Evolutionary conservation across 2,888 invertebrate genomes (phyloP).

Genomic region (Drosophila testacea): DNA sequence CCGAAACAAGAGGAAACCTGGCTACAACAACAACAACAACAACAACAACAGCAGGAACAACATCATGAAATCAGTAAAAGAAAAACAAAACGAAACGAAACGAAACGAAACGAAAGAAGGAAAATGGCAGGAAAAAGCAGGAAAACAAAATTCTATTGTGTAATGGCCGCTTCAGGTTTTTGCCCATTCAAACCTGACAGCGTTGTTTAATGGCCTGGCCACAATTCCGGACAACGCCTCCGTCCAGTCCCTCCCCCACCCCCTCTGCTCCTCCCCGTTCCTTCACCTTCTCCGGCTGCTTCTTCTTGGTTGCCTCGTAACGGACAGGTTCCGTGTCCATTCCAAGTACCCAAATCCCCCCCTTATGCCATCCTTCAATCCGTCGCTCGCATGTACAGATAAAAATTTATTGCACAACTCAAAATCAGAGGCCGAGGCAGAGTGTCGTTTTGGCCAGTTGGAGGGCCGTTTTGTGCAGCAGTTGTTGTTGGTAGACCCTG

Average conservation of each 20-base stretch:
- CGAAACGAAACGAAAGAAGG: neutral
- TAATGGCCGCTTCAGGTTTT: conserved; percentile 78
- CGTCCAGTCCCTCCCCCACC: neutral
- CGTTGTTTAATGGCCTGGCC: conserved; percentile 75
- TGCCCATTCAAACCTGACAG: conserved; percentile 78
- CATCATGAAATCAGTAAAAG: conserved; percentile 8
- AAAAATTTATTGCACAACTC: conserved; percentile 80
- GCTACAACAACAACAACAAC: conserved; percentile 24
- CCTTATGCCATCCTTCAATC: conserved; percentile 21
- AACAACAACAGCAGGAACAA: conserved; percentile 26
- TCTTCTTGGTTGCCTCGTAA: conserved; percentile 1
- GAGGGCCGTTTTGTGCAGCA: conserved; percentile 24
- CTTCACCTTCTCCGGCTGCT: neutral
- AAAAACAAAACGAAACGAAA: conserved; percentile 9
- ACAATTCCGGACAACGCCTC: conserved; percentile 59
- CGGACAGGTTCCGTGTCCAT: conserved; percentile 19
- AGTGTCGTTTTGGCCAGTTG: conserved; percentile 25
- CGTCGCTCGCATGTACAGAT: conserved; percentile 76
- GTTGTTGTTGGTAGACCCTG: conserved; percentile 16
- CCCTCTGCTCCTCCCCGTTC: neutral
- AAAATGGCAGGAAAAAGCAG: conserved; percentile 8
- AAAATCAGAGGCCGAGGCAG: conserved; percentile 63
- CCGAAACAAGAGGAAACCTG: conserved; percentile 51
- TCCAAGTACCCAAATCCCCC: conserved; percentile 11
- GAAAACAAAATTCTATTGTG: conserved; percentile 64